Evolutionary conservation across 1,140 invertebrate genomes (phyloP).

Genomic region (Tetramorium alpestre): DNA sequence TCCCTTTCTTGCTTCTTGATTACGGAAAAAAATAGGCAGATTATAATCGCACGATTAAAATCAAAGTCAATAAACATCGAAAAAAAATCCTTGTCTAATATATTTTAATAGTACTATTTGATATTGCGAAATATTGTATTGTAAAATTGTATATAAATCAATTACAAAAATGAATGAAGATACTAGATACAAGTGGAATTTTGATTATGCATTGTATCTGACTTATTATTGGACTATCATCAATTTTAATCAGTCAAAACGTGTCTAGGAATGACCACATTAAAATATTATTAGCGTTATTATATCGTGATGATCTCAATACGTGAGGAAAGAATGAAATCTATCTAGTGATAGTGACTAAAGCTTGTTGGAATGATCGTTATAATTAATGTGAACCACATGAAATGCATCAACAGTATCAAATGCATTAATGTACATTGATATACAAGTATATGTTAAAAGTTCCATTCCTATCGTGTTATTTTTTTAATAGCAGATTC

Average conservation of each 20-base stretch:
- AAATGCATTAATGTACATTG: slow-evolving; percentile 1
- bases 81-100: slow-evolving; percentile 10
- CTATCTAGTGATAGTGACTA: slow-evolving; percentile 25
- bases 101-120: neutral
- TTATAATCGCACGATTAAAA: neutral
- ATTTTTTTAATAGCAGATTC: neutral
- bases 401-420: slow-evolving; percentile 31
- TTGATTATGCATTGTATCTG: neutral
- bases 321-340: slow-evolving; percentile 11
- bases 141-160: neutral
- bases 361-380: slow-evolving; percentile 10
- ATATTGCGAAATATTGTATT: neutral
- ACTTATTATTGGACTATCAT: neutral
- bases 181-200: slow-evolving; percentile 21
- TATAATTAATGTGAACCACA: neutral
- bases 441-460: slow-evolving; percentile 5
- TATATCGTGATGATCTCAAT: neutral
- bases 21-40: neutral
- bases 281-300: neutral
- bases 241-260: slow-evolving; percentile 40
- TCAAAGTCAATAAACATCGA: neutral
- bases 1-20: neutral
- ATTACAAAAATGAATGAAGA: neutral
- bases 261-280: neutral
- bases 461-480: neutral